Conservation (phyloP, 1,140 invertebrate genomes). For the Lucilia cuprina region DNA sequence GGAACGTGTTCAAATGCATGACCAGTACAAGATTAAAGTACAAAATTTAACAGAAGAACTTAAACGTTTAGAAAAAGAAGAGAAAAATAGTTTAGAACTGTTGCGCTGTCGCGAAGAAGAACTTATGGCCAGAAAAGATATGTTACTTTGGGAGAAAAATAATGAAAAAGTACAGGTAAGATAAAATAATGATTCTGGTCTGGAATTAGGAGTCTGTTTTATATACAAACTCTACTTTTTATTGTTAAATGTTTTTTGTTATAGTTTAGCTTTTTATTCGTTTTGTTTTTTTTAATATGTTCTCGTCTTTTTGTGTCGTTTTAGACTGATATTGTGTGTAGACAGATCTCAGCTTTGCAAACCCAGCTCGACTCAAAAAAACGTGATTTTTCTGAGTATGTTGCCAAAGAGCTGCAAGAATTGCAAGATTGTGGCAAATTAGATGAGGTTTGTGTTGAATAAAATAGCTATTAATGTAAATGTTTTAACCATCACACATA, state of each 20-base stretch:
- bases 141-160: conserved; percentile 63
- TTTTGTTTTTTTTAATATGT: conserved; percentile 44
- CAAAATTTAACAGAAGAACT: conserved; percentile 55
- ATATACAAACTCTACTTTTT: neutral
- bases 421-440: conserved; percentile 64
- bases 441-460: conserved; percentile 63
- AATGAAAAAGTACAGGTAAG: conserved; percentile 61
- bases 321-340: conserved; percentile 70
- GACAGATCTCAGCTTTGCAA: conserved; percentile 65
- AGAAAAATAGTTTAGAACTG: conserved; percentile 56
- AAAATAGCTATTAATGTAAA: too few relatives aligned
- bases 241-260: conserved; percentile 17
- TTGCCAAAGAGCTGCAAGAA: conserved; percentile 64
- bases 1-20: conserved; percentile 62
- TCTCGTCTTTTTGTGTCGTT: conserved; percentile 54
- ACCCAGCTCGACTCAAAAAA: conserved; percentile 65
- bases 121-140: conserved; percentile 56
- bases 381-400: conserved; percentile 65
- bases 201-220: neutral
- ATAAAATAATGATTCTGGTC: neutral
- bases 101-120: conserved; percentile 56
- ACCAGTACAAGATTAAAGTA: conserved; percentile 60
- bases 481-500: too few relatives aligned
- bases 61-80: conserved; percentile 62
- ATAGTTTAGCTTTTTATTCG: conserved; percentile 44